A percentile compares a stretch with the other conserved stretches of the same genome.
phyloP scores from a whole-genome alignment of 1,140 invertebrate species.

The Propsilocerus akamusi region DNA sequence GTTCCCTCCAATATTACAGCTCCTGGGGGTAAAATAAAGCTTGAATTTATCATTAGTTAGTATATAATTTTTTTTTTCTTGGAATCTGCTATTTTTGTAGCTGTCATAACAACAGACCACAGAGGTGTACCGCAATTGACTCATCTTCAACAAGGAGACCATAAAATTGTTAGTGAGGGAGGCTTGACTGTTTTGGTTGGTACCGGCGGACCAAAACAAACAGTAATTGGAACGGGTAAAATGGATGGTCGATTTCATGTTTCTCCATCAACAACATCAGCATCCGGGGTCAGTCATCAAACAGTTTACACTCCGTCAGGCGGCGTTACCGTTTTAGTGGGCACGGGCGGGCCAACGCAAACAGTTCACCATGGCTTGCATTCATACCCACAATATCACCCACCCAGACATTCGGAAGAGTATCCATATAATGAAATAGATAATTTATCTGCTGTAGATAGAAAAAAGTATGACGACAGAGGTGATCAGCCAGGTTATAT shows the following conservation, averaged over 20 bases:
- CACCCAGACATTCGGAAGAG: too few species aligned
- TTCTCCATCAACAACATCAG: neutral
- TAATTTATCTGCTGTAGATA: neutral
- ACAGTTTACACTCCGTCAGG: neutral
- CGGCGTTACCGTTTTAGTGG: constrained; percentile 3
- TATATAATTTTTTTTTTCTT: too few species aligned
- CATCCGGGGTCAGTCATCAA: neutral
- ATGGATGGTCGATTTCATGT: neutral
- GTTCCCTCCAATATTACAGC: too few species aligned
- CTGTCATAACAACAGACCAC: too few species aligned
- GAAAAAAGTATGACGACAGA: constrained; percentile 6
- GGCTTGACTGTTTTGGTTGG: constrained; percentile 2
- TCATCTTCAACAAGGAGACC: too few species aligned
- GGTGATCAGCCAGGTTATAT: constrained; percentile 9
- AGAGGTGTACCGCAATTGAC: too few species aligned
- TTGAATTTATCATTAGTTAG: too few species aligned
- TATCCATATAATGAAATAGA: too few species aligned
- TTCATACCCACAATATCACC: neutral
- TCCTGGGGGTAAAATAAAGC: too few species aligned
- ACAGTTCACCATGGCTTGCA: constrained; percentile 3
- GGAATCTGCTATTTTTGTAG: too few species aligned
- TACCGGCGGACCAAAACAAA: neutral
- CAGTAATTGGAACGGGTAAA: neutral
- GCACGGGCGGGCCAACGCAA: constrained; percentile 5
- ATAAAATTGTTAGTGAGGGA: neutral